These are phyloP conservation scores for Pseudobourletiella spinata DNA, from an alignment of 1,140 invertebrate species.

Conservation along the genomic window DNA sequence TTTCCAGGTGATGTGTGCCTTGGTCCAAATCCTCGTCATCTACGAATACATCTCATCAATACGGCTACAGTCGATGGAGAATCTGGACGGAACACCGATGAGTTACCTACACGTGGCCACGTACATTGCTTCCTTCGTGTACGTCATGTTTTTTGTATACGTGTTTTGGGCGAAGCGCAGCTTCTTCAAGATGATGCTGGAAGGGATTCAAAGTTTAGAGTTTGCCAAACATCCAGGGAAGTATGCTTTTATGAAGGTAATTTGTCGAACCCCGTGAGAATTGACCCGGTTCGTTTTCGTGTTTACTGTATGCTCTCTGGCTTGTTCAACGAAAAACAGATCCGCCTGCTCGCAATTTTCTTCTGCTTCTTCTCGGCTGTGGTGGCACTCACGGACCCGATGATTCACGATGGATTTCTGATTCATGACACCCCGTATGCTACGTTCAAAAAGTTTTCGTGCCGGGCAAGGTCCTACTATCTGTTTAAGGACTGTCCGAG, in stretches of 20 bases:
- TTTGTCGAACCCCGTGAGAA: too few relatives aligned
- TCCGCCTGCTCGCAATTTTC: background rate
- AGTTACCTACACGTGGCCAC: slow-evolving; percentile 9
- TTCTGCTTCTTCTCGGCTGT: slow-evolving; percentile 3
- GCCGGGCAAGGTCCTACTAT: slow-evolving; percentile 8
- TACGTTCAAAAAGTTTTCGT: slow-evolving; percentile 3
- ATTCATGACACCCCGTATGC: background rate
- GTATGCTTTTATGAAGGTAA: too few relatives aligned
- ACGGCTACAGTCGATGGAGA: background rate
- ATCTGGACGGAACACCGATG: slow-evolving; percentile 1
- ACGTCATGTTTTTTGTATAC: slow-evolving; percentile 11
- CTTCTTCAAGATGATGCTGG: background rate
- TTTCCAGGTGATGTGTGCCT: slow-evolving; percentile 12
- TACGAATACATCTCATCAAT: slow-evolving; percentile 14
- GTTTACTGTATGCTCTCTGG: too few relatives aligned
- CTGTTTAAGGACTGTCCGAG: slow-evolving; percentile 6
- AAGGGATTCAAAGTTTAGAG: slow-evolving; percentile 15
- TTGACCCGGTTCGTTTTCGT: too few relatives aligned
- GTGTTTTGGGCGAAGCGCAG: slow-evolving; percentile 19
- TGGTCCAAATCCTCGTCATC: slow-evolving; percentile 7
- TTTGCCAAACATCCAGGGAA: too few relatives aligned
- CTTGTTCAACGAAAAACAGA: too few relatives aligned
- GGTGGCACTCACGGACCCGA: slow-evolving; percentile 6
- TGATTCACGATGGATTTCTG: slow-evolving; percentile 7
- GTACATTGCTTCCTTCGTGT: slow-evolving; percentile 11